These are phyloP conservation scores for Agrotis exclamationis DNA, from an alignment of 2,888 invertebrate species.

Conservation along the genomic window DNA sequence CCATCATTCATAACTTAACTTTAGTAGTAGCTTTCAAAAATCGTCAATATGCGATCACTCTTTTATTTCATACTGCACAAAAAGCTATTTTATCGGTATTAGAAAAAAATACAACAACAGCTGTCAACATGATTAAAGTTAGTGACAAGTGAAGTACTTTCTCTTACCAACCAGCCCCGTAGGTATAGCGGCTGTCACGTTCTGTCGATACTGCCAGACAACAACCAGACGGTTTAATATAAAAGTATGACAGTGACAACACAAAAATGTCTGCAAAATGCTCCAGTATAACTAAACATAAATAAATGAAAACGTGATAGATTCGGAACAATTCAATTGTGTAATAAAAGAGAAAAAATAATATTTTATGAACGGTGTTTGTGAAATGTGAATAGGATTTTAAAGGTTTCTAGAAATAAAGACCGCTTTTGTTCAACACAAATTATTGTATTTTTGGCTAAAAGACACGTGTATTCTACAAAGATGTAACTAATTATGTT, in stretches of 20 bases:
- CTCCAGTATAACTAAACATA: slow-evolving; percentile 15
- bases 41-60: too few species aligned
- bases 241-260: slow-evolving; percentile 29
- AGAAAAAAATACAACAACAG: not conserved
- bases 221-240: slow-evolving; percentile 22
- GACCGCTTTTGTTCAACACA: not conserved
- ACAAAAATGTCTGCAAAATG: slow-evolving; percentile 19
- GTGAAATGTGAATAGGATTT: not conserved
- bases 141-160: slow-evolving; percentile 1
- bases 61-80: too few species aligned
- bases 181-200: slow-evolving; percentile 17
- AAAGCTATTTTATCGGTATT: not conserved
- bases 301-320: slow-evolving; percentile 10
- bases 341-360: not conserved
- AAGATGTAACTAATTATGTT: not conserved
- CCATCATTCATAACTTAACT: too few species aligned
- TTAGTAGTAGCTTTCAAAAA: too few species aligned
- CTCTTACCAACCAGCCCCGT: not conserved
- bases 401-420: not conserved
- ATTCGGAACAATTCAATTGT: slow-evolving; percentile 5
- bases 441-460: not conserved
- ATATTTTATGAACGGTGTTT: not conserved
- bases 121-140: not conserved
- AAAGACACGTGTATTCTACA: not conserved
- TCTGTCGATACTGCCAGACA: not conserved